These are phyloP conservation scores for Drosophila pseudotalamancana DNA, from an alignment of 2,888 invertebrate species.

Conservation along the genomic window DNA sequence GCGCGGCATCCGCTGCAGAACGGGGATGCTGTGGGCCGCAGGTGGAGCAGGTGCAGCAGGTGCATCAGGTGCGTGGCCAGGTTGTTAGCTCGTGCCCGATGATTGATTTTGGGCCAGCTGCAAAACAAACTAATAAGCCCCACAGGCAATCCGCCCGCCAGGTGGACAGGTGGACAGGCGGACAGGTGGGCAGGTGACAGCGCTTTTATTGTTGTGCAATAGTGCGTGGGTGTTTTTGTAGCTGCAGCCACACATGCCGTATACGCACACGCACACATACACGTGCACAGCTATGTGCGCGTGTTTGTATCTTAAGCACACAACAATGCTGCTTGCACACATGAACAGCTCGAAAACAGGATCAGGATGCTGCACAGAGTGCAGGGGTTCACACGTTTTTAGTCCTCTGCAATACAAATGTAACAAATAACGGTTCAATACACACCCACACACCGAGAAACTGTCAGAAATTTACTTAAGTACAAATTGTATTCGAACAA, in stretches of 20 bases:
- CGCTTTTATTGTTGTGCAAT: conserved; percentile 65
- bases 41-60: conserved; percentile 43
- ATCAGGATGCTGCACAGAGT: conserved; percentile 50
- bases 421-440: background rate
- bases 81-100: conserved; percentile 33
- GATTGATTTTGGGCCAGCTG: conserved; percentile 66
- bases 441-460: background rate
- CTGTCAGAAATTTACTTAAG: no score
- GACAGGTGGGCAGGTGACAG: conserved; percentile 5
- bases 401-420: background rate
- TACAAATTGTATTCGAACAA: no score
- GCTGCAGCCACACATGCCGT: conserved; percentile 25
- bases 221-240: conserved; percentile 66
- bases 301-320: conserved; percentile 53
- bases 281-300: background rate
- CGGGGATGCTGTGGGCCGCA: conserved; percentile 32
- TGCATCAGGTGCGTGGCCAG: conserved; percentile 43
- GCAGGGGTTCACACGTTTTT: conserved; percentile 56
- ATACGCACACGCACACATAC: background rate
- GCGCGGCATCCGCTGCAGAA: conserved; percentile 53
- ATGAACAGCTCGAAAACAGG: conserved; percentile 60
- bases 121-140: conserved; percentile 74
- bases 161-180: conserved; percentile 2
- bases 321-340: conserved; percentile 66
- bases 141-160: conserved; percentile 15